These are phyloP conservation scores for Acrocephalus arundinaceus DNA, from an alignment of 2,113 vertebrate genomes.

Conservation along the genomic window DNA sequence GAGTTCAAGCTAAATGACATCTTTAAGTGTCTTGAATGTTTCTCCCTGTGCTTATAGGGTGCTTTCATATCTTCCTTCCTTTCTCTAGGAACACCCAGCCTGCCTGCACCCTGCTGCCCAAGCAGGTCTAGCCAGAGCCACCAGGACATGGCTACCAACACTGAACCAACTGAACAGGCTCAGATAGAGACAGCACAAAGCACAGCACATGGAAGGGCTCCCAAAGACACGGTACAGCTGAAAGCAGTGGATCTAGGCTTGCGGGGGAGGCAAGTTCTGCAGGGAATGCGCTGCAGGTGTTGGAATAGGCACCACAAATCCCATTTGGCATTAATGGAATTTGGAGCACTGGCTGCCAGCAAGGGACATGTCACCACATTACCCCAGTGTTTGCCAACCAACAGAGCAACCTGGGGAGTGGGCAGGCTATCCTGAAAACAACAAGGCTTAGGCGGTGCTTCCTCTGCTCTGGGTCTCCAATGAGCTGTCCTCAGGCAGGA, in stretches of 20 bases:
- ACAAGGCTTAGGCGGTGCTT: rapidly evolving
- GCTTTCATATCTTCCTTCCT: neutral
- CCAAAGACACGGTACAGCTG: neutral
- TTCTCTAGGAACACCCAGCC: neutral
- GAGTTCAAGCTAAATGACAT: neutral
- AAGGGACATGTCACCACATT: rapidly evolving
- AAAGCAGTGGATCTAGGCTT: neutral
- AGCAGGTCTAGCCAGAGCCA: neutral
- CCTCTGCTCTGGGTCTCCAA: neutral
- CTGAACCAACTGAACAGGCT: neutral
- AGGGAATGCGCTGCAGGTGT: rapidly evolving
- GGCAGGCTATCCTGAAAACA: rapidly evolving
- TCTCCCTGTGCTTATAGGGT: neutral
- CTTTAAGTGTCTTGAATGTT: neutral
- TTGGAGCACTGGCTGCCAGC: neutral
- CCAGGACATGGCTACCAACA: neutral
- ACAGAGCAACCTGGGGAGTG: neutral
- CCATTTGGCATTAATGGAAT: neutral
- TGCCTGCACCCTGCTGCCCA: neutral
- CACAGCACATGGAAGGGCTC: neutral
- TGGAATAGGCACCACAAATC: neutral
- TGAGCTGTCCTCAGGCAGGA: neutral
- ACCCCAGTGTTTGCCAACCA: neutral
- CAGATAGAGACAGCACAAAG: neutral
- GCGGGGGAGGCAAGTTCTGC: neutral